phyloP scores from a whole-genome alignment of 2,797 vertebrate genomes.

The Pseudotriccus pelzelni region DNA sequence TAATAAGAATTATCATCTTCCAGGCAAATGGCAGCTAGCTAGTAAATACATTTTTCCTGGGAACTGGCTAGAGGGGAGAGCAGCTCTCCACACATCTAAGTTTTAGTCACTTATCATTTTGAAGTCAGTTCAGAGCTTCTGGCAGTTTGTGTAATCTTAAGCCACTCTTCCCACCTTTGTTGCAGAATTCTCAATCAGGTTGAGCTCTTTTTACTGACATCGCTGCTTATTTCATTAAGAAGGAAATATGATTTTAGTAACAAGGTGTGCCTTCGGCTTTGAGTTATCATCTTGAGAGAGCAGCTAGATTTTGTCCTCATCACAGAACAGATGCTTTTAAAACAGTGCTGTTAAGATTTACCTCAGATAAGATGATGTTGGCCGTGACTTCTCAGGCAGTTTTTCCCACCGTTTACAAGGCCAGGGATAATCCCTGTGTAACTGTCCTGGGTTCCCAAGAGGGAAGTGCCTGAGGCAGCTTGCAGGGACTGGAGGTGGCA shows the following conservation, averaged over 20 bases:
- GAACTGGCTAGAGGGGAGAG: slow-evolving; percentile 12
- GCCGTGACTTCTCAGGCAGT: background rate
- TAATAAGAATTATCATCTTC: slow-evolving; percentile 26
- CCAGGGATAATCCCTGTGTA: rapidly evolving
- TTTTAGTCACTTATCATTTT: slow-evolving; percentile 56
- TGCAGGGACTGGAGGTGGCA: background rate
- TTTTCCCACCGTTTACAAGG: background rate
- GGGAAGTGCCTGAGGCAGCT: background rate
- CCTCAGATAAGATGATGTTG: background rate
- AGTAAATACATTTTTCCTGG: slow-evolving; percentile 26
- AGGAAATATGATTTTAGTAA: background rate
- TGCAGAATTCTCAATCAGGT: slow-evolving; percentile 23
- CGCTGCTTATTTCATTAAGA: background rate
- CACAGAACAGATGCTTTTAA: background rate
- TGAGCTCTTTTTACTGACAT: background rate
- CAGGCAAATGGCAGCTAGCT: slow-evolving; percentile 13
- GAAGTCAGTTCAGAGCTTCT: slow-evolving; percentile 45
- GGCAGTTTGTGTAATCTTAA: slow-evolving; percentile 43
- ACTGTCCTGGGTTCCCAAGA: background rate
- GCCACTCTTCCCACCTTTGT: background rate
- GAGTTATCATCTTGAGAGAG: background rate
- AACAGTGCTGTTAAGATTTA: background rate
- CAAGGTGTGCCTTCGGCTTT: slow-evolving; percentile 1
- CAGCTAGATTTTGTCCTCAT: background rate
- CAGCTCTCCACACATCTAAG: slow-evolving; percentile 1